Conservation (phyloP, 2,113 vertebrate species). For the Nothoprocta perdicaria region DNA sequence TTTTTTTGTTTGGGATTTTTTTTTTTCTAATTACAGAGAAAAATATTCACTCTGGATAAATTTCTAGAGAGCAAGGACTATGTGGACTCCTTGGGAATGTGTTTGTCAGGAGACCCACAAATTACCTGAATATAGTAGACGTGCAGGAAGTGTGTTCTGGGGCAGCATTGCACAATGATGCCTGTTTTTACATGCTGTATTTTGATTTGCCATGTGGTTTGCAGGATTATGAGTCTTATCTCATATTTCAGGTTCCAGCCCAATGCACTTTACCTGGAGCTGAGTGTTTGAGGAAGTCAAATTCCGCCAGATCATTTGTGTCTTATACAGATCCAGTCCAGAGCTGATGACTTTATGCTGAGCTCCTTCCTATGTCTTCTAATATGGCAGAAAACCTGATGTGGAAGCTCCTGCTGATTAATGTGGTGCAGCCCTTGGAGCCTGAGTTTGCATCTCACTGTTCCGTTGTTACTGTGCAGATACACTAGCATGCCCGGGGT, state of each 20-base stretch:
- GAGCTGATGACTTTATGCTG: background rate
- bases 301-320: slow-evolving; percentile 3
- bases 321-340: background rate
- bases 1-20: background rate
- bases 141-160: slow-evolving; percentile 5
- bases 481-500: background rate
- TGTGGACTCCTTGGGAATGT: accelerated
- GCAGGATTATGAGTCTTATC: background rate
- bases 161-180: background rate
- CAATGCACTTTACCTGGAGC: background rate
- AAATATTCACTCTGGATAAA: background rate
- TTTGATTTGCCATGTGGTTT: background rate
- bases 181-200: slow-evolving; percentile 17
- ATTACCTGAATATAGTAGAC: background rate
- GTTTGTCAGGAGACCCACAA: background rate
- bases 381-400: background rate
- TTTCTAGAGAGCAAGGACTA: background rate
- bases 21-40: background rate
- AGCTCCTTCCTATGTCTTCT: background rate
- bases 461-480: background rate
- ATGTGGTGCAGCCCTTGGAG: background rate
- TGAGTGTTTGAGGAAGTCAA: slow-evolving; percentile 1
- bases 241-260: background rate
- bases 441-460: background rate
- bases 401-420: background rate